Percentiles rank a stretch among this genome's conserved stretches.
phyloP scores from a whole-genome alignment of 2,888 invertebrate species.

The Cyaniris semiargus region DNA sequence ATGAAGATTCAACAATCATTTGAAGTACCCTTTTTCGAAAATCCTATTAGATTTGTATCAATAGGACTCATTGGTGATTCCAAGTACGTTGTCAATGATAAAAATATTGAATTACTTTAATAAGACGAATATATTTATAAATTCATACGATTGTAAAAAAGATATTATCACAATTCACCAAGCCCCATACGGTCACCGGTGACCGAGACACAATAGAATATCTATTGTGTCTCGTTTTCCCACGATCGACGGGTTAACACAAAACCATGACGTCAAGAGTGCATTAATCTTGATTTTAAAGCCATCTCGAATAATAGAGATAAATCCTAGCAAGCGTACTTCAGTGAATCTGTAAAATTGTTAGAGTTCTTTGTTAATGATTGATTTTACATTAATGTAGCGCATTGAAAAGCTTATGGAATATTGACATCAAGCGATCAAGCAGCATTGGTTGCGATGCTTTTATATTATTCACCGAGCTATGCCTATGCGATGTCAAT shows the following conservation, averaged over 20 bases:
- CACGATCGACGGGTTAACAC: too few species aligned
- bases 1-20: background rate
- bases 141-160: background rate
- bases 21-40: constrained; percentile 8
- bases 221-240: too few species aligned
- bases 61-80: background rate
- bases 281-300: background rate
- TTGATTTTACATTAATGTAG: background rate
- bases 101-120: background rate
- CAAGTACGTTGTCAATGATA: background rate
- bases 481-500: constrained; percentile 5
- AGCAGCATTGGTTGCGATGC: background rate
- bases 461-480: constrained; percentile 15
- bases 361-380: constrained; percentile 9
- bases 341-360: constrained; percentile 2
- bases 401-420: constrained; percentile 15
- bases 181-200: too few species aligned
- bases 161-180: too few species aligned
- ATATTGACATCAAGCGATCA: background rate
- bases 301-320: background rate
- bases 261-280: background rate
- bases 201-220: too few species aligned
- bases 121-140: background rate
- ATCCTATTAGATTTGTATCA: background rate
- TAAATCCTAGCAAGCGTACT: background rate